Percentiles rank a stretch among this genome's conserved stretches.
These are phyloP conservation scores for Rhadinocentrus ornatus DNA, from an alignment of 2,797 vertebrate species.

Conservation along the genomic window DNA sequence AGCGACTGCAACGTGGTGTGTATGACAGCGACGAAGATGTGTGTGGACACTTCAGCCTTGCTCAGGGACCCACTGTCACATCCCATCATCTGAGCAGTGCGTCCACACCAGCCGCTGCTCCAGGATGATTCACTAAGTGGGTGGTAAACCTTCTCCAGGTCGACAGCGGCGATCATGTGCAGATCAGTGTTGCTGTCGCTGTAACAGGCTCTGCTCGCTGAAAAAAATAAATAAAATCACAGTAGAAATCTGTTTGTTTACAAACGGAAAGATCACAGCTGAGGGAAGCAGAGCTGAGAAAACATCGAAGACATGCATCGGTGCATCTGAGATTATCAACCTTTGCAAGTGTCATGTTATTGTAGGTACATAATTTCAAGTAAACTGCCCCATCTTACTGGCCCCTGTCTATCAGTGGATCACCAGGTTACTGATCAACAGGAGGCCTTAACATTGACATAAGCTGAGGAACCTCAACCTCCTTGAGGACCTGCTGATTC, in stretches of 20 bases:
- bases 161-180: constrained; percentile 27
- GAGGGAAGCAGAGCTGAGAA: too few species aligned
- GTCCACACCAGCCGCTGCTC: constrained; percentile 51
- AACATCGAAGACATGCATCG: too few species aligned
- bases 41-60: constrained; percentile 71
- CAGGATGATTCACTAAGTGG: constrained; percentile 51
- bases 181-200: constrained; percentile 40
- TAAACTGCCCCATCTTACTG: too few species aligned
- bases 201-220: not conserved
- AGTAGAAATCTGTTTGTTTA: constrained; percentile 30
- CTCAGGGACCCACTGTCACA: constrained; percentile 76
- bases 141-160: constrained; percentile 32
- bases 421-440: not conserved
- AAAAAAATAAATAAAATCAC: not conserved
- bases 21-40: constrained; percentile 69
- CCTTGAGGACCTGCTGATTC: too few species aligned
- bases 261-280: not conserved
- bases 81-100: constrained; percentile 61
- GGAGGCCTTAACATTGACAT: not conserved
- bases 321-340: too few species aligned
- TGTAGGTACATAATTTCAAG: too few species aligned
- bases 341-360: too few species aligned
- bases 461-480: too few species aligned
- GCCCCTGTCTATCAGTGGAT: not conserved
- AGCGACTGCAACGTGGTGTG: constrained; percentile 31